Percentiles rank a stretch among this genome's conserved stretches.
These are phyloP conservation scores for Lasioglossum marginatum DNA, from an alignment of 2,888 invertebrate species.

Conservation along the genomic window DNA sequence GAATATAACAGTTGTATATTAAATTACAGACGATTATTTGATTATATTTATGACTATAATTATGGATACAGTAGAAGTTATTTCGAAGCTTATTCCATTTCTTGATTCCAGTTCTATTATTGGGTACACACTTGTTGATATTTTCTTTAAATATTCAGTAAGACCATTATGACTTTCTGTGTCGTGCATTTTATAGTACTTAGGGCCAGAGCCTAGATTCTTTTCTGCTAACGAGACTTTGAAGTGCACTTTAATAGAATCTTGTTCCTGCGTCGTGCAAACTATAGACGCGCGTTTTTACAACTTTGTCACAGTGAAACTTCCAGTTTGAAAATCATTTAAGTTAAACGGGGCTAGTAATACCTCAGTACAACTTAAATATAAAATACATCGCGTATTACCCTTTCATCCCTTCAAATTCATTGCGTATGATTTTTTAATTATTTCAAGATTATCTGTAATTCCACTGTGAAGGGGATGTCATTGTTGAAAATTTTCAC, in stretches of 20 bases:
- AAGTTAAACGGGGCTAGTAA: background rate
- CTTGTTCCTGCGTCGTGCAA: background rate
- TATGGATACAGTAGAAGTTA: background rate
- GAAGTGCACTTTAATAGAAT: background rate
- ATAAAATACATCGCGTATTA: background rate
- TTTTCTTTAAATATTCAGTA: background rate
- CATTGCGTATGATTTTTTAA: background rate
- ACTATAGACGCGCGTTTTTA: background rate
- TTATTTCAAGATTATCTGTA: background rate
- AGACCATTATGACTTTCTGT: background rate
- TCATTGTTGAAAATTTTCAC: background rate
- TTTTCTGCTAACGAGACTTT: constrained; percentile 10
- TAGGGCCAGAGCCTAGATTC: background rate
- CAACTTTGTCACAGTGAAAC: background rate
- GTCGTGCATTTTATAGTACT: background rate
- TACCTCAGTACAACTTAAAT: background rate
- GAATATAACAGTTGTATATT: no score
- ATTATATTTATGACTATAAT: no score
- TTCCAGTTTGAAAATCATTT: background rate
- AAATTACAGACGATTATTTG: no score
- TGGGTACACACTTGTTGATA: background rate
- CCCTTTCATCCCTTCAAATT: no score
- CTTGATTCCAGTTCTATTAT: background rate
- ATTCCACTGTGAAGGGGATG: background rate
- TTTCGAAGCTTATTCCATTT: background rate